A percentile compares a stretch with the other conserved stretches of the same genome.
Conservation (phyloP, 1,140 invertebrate species). For the Drosophila sproati region DNA sequence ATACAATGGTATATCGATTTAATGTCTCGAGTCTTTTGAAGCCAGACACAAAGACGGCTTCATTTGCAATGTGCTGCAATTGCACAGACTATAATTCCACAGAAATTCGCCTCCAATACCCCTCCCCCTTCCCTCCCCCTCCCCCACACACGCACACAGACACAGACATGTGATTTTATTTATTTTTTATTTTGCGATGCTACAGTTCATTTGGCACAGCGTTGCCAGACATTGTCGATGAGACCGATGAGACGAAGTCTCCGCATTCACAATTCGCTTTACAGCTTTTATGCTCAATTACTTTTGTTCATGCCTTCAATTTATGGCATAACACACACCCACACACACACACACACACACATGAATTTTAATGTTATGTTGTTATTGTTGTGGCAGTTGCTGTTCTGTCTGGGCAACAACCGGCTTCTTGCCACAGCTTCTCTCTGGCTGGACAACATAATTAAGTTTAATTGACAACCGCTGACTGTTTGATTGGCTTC, state of each 20-base stretch:
- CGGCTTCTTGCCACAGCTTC: constrained; percentile 28
- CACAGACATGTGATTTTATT: not conserved
- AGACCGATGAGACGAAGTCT: constrained; percentile 9
- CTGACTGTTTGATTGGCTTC: constrained; percentile 63
- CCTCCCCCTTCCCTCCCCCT: too few relatives aligned
- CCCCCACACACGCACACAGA: not conserved
- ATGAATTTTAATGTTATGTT: constrained; percentile 37
- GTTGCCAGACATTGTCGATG: not conserved
- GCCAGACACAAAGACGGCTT: not conserved
- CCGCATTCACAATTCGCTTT: constrained; percentile 22
- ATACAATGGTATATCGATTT: not conserved
- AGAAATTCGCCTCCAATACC: too few relatives aligned
- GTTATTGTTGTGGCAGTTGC: constrained; percentile 8
- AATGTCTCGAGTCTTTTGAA: not conserved
- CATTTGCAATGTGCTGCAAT: not conserved
- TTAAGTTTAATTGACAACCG: constrained; percentile 65
- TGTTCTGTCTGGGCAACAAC: not conserved
- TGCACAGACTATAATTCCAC: not conserved
- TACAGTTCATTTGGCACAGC: not conserved
- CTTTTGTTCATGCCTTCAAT: constrained; percentile 47
- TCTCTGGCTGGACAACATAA: constrained; percentile 53
- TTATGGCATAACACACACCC: constrained; percentile 18
- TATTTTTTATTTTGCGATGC: not conserved
- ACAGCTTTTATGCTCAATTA: constrained; percentile 49
- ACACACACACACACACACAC: constrained; percentile 6